A percentile compares a stretch with the other conserved stretches of the same genome.
phyloP scores from a whole-genome alignment of 2,888 invertebrate genomes.

The Yponomeuta malinellus region DNA sequence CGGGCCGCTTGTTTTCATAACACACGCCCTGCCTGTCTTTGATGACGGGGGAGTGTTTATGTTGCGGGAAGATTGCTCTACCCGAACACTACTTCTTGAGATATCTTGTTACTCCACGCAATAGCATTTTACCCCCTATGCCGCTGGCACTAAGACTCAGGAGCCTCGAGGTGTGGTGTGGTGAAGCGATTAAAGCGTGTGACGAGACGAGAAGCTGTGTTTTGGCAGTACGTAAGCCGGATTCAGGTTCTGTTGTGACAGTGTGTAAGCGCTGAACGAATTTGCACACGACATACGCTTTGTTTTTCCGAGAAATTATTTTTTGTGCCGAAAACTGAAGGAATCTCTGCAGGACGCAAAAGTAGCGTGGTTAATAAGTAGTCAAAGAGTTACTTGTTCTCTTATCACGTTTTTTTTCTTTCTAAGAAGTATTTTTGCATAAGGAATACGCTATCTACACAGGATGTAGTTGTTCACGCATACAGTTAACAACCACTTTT shows the following conservation, averaged over 20 bases:
- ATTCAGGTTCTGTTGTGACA: conserved; percentile 11
- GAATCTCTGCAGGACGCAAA: not conserved
- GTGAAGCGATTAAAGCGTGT: not conserved
- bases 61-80: conserved; percentile 52
- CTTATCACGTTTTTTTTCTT: not conserved
- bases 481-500: not conserved
- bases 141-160: not conserved
- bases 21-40: conserved; percentile 62
- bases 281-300: not conserved
- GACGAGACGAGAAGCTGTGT: not conserved
- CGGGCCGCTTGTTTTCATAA: conserved; percentile 70
- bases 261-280: conserved; percentile 3
- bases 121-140: not conserved
- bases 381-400: not conserved
- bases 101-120: conserved; percentile 20
- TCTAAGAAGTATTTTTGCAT: not conserved
- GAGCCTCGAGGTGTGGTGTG: not conserved
- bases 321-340: not conserved
- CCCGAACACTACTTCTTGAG: conserved; percentile 35
- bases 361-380: not conserved
- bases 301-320: not conserved
- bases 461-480: conserved; percentile 35
- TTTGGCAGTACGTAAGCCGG: conserved; percentile 5
- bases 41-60: conserved; percentile 60
- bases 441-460: conserved; percentile 40